These are phyloP conservation scores for Xenentodon cancila DNA, from an alignment of 2,797 vertebrate genomes.

Conservation along the genomic window DNA sequence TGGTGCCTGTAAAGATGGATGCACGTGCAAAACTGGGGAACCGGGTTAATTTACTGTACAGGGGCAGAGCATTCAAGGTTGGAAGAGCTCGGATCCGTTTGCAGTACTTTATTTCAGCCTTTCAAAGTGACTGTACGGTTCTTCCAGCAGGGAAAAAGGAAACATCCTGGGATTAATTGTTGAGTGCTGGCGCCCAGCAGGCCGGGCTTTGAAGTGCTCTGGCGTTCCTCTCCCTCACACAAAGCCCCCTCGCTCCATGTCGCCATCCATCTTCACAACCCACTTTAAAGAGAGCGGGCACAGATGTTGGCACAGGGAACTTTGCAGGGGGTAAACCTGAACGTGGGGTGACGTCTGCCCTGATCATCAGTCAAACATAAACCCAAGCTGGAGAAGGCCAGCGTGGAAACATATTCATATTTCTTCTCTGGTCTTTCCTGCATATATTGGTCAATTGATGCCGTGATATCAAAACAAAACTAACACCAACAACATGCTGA, in stretches of 20 bases:
- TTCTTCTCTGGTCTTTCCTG: constrained; percentile 50
- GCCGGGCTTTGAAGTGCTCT: constrained; percentile 74
- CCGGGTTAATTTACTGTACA: constrained; percentile 67
- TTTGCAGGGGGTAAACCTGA: constrained; percentile 12
- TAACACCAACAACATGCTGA: too few species aligned
- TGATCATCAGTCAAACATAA: constrained; percentile 33
- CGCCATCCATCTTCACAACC: constrained; percentile 57
- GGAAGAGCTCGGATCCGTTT: constrained; percentile 42
- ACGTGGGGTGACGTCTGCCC: constrained; percentile 45
- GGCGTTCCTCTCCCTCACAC: constrained; percentile 51
- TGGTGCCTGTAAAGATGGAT: constrained; percentile 22
- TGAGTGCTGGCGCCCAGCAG: constrained; percentile 63
- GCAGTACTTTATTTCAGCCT: constrained; percentile 34
- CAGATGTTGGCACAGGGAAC: constrained; percentile 38
- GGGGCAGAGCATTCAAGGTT: constrained; percentile 14
- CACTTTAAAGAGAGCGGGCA: constrained; percentile 69
- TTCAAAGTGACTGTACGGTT: constrained; percentile 60
- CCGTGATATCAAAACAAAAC: background rate
- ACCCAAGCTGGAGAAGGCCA: constrained; percentile 11
- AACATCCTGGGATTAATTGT: constrained; percentile 76
- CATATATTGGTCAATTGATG: constrained; percentile 26
- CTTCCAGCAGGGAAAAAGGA: constrained; percentile 50
- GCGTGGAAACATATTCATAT: constrained; percentile 20
- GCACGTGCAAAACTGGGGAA: constrained; percentile 34
- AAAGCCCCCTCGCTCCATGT: constrained; percentile 53